Evolutionary conservation across 2,888 invertebrate species (phyloP).

Genomic region (Plagodis pulveraria): DNA sequence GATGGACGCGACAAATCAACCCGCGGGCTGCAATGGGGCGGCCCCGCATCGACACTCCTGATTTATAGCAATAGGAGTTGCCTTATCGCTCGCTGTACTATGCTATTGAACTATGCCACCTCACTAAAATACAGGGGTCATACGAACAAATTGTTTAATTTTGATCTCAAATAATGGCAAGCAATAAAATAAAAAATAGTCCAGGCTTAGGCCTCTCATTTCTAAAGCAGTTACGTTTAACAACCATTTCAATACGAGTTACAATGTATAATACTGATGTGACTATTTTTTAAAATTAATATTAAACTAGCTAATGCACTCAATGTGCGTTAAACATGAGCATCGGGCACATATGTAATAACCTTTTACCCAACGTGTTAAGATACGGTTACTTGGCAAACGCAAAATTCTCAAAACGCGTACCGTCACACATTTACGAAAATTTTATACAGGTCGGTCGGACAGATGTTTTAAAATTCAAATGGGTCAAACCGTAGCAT

Average conservation of each 20-base stretch:
- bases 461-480: constrained; percentile 57
- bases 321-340: no score
- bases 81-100: constrained; percentile 63
- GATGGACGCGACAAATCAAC: constrained; percentile 83
- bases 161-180: constrained; percentile 23
- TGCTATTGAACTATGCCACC: constrained; percentile 35
- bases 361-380: not conserved
- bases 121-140: constrained; percentile 36
- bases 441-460: constrained; percentile 43
- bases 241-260: no score
- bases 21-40: constrained; percentile 76
- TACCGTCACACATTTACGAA: constrained; percentile 30
- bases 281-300: no score
- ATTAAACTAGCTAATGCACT: no score
- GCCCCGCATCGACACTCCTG: constrained; percentile 81
- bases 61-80: constrained; percentile 70
- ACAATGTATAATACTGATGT: no score
- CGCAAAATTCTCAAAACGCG: constrained; percentile 17
- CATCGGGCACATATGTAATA: not conserved
- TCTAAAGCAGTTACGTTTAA: no score
- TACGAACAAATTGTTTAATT: constrained; percentile 38
- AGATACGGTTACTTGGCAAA: not conserved
- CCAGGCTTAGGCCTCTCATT: no score
- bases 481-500: constrained; percentile 56
- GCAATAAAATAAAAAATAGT: constrained; percentile 12